A percentile compares a stretch with the other conserved stretches of the same genome.
phyloP scores from a whole-genome alignment of 2,113 vertebrate genomes.

The Todiramphus saurophagus region DNA sequence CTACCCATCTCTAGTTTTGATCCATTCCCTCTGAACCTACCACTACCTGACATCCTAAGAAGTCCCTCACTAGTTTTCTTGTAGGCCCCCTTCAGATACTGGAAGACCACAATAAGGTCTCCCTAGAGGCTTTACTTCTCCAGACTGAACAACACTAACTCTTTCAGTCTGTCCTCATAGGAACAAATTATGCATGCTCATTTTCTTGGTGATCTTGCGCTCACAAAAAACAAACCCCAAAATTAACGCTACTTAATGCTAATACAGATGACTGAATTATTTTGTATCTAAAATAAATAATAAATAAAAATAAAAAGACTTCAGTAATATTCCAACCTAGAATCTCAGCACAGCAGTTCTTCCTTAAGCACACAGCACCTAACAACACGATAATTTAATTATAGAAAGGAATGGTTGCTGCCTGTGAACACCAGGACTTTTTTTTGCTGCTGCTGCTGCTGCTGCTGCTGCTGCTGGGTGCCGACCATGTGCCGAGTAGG shows the following conservation, averaged over 20 bases:
- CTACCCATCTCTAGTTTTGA: no score
- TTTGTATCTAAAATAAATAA: background rate
- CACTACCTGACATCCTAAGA: no score
- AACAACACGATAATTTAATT: background rate
- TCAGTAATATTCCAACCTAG: background rate
- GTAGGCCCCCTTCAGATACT: no score
- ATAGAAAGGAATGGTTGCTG: constrained; percentile 31
- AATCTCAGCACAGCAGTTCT: background rate
- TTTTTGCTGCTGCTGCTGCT: background rate
- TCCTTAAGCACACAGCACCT: background rate
- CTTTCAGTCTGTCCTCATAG: no score
- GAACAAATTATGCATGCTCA: background rate
- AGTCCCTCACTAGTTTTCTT: no score
- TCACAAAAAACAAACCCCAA: background rate
- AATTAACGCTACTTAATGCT: background rate
- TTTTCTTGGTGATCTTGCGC: background rate
- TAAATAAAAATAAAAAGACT: background rate
- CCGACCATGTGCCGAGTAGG: background rate
- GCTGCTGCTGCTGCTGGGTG: background rate
- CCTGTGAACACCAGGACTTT: background rate
- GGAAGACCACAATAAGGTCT: no score
- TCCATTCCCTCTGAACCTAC: no score
- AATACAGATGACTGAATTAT: background rate
- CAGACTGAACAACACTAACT: no score
- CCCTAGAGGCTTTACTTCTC: no score